These are phyloP conservation scores for Enteromius thamalakanensis DNA, from an alignment of 2,797 vertebrate genomes.

Conservation along the genomic window DNA sequence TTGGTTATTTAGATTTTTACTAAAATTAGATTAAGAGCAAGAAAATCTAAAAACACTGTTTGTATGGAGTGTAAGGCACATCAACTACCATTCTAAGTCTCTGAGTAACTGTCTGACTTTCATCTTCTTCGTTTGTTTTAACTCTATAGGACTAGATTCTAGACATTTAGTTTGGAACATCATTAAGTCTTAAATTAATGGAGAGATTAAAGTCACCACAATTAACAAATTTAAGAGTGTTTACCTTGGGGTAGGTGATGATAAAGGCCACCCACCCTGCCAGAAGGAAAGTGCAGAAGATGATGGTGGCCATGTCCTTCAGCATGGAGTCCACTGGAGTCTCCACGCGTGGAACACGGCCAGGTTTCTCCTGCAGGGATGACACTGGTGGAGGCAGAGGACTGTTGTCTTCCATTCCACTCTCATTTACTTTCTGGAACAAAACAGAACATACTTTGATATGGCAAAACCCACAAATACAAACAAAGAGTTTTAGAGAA, in stretches of 20 bases:
- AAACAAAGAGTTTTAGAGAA: background rate
- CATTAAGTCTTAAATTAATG: background rate
- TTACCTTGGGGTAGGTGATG: conserved; percentile 94
- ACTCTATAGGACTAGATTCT: background rate
- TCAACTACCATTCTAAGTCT: background rate
- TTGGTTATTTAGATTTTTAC: background rate
- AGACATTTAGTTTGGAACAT: background rate
- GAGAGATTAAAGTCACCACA: background rate
- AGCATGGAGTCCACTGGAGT: conserved; percentile 92
- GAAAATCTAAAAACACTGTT: background rate
- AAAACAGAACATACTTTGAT: background rate
- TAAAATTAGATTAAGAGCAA: background rate
- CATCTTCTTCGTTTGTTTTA: background rate
- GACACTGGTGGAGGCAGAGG: conserved; percentile 73
- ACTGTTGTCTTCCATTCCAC: conserved; percentile 76
- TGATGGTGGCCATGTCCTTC: conserved; percentile 96
- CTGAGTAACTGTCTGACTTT: background rate
- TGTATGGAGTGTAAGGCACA: background rate
- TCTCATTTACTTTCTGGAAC: conserved; percentile 81
- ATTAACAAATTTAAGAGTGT: background rate
- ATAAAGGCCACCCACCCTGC: conserved; percentile 96
- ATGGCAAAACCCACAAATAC: background rate
- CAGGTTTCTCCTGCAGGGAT: conserved; percentile 80
- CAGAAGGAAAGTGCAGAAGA: conserved; percentile 94
- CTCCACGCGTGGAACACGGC: conserved; percentile 74